Base-by-base conservation (phyloP, 2,888 invertebrate species). In the Mycogona germanica region DNA sequence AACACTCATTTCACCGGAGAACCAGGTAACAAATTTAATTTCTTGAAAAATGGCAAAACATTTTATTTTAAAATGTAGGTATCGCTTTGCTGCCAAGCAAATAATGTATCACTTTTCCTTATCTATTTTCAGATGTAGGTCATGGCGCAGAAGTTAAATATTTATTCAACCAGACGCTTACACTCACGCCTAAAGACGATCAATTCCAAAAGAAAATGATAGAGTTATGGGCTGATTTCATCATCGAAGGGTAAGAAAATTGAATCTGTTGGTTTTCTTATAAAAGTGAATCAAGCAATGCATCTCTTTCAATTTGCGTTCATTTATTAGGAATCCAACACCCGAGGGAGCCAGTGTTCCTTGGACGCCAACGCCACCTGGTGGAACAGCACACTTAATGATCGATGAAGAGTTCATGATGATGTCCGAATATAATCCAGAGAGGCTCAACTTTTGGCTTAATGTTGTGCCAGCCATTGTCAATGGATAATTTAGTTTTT, bases 141-240 rank as follows among this genome's bases (percentile, higher is more conserved):
- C 49, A 49, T 35, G 30, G 32, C 9, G 28, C n/a, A 14, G 49
- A 49, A 37, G 17, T 49, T 32, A n/a, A 28, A 14, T 49, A 49
- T 37, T 49, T 49, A n/a, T 49, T 32, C 14, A 49, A 49, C 21
- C 25, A 37, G 23, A 49, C 49, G 2, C 21, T 35, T 2, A 23
- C 21, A 21, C n/a, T 37, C 12, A 37, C 28, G 12, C 12, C 14
- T 23, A 28, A 49, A 4, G 37, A 23, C 2, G 37, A 49, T 23
- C 19, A 49, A 3, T 49, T 37, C 23, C 35, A 23, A 37, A 37
- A 49, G 3, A 37, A 19, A 21, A 35, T 49, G 21, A 32, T 49
- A 23, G 17, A 49, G 25, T 35, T 49, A 23, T 49, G 49, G 49
- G 37, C 21, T 21, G 37, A 49, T 37, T 49, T 49, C 17, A 26